Percentiles rank a stretch among this genome's conserved stretches.
Evolutionary conservation across 1,140 invertebrate genomes (phyloP).

Genomic region (Drosophila ficusphila): DNA sequence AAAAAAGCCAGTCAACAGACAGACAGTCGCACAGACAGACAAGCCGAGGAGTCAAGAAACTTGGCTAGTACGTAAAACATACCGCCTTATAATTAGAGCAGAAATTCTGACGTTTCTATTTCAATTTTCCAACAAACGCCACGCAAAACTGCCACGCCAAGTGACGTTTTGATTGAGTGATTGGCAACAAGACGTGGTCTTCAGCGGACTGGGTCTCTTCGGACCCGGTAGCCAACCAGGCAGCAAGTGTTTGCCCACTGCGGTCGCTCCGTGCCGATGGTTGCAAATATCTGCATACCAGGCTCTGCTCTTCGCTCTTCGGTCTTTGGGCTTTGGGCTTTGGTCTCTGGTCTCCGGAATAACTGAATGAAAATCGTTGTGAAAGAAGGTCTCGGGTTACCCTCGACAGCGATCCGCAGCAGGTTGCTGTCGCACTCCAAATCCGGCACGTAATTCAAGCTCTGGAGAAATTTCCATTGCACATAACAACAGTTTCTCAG

Average conservation of each 20-base stretch:
- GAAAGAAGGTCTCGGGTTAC: constrained; percentile 79
- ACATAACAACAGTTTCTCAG: constrained; percentile 31
- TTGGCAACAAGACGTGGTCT: constrained; percentile 78
- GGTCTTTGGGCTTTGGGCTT: too few species aligned
- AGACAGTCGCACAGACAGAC: constrained; percentile 27
- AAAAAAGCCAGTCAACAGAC: constrained; percentile 18
- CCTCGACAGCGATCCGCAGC: constrained; percentile 31
- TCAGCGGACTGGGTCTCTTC: constrained; percentile 3
- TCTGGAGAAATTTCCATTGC: constrained; percentile 70
- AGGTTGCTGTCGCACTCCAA: constrained; percentile 55
- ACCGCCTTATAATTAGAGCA: constrained; percentile 84
- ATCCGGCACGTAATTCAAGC: constrained; percentile 78
- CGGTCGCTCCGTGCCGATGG: constrained; percentile 52
- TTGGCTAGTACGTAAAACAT: constrained; percentile 75
- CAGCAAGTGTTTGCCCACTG: constrained; percentile 79
- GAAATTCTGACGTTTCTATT: constrained; percentile 84
- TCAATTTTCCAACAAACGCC: constrained; percentile 82
- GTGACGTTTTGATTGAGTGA: constrained; percentile 84
- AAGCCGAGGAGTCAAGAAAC: constrained; percentile 72
- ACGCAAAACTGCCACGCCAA: constrained; percentile 82
- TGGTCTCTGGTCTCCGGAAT: too few species aligned
- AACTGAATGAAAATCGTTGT: constrained; percentile 80
- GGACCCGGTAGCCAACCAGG: constrained; percentile 67
- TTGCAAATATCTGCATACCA: constrained; percentile 82
- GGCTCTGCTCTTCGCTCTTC: too few species aligned